Conservation (phyloP, 1,140 invertebrate genomes). For the Lucilia cuprina region DNA sequence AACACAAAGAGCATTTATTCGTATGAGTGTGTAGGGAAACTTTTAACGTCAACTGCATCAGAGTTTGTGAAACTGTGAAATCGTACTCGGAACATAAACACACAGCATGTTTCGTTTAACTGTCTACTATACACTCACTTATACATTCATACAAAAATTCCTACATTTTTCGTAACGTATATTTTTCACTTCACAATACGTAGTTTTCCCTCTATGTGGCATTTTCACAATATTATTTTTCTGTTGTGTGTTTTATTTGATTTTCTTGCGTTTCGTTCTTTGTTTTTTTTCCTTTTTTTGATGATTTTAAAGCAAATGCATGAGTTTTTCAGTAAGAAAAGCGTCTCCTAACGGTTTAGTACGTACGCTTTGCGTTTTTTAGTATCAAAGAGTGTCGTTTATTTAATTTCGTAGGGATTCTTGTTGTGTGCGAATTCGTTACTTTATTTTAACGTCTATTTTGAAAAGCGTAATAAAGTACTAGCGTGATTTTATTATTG, state of each 20-base stretch:
- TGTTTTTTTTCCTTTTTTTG: slow-evolving; percentile 19
- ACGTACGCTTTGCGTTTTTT: slow-evolving; percentile 53
- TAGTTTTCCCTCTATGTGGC: neutral
- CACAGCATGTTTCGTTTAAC: neutral
- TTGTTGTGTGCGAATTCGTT: slow-evolving; percentile 1
- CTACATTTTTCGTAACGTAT: neutral
- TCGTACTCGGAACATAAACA: neutral
- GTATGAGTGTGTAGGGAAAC: neutral
- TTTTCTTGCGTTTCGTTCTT: slow-evolving; percentile 40
- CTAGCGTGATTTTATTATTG: too few relatives aligned
- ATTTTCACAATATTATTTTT: slow-evolving; percentile 16
- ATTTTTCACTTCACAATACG: neutral
- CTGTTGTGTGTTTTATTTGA: slow-evolving; percentile 31
- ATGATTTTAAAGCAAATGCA: slow-evolving; percentile 54
- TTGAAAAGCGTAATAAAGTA: neutral
- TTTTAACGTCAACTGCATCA: slow-evolving; percentile 8
- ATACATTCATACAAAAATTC: neutral
- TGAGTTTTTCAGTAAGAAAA: slow-evolving; percentile 62
- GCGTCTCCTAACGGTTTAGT: slow-evolving; percentile 63
- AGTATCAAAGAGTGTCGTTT: neutral
- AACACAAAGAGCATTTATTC: too few relatives aligned
- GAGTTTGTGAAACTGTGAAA: neutral
- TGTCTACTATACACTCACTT: neutral
- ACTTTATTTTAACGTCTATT: slow-evolving; percentile 9
- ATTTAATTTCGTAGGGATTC: slow-evolving; percentile 21